Evolutionary conservation across 1,140 invertebrate species (phyloP).

Genomic region (Neodiprion fabricii): DNA sequence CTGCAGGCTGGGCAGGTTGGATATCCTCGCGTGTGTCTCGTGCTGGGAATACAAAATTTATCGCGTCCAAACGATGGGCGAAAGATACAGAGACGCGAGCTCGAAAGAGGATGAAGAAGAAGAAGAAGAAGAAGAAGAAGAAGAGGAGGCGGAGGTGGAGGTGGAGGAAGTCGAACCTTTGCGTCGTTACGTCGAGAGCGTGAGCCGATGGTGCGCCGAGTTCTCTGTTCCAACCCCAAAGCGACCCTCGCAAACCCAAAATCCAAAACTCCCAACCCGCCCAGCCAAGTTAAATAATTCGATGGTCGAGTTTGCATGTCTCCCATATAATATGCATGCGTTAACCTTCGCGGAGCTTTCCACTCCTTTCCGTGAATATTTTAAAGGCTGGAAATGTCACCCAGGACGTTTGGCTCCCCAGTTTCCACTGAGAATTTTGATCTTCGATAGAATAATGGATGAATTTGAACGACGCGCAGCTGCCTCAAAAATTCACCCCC

Average conservation of each 20-base stretch:
- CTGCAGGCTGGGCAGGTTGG: background rate
- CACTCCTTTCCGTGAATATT: background rate
- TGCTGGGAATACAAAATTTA: constrained; percentile 7
- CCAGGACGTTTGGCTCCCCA: background rate
- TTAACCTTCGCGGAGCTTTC: constrained; percentile 1
- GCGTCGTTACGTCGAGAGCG: background rate
- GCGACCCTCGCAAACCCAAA: background rate
- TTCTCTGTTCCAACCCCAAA: background rate
- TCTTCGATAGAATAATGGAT: too few species aligned
- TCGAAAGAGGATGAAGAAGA: background rate
- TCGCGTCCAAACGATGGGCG: background rate
- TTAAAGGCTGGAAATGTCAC: background rate
- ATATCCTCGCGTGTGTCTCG: background rate
- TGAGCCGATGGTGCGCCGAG: background rate
- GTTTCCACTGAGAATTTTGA: too few species aligned
- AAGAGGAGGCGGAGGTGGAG: background rate
- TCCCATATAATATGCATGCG: constrained; percentile 4
- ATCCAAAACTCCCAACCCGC: background rate
- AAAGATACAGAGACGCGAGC: background rate
- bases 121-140: background rate
- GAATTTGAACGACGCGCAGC: too few species aligned
- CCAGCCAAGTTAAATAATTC: background rate
- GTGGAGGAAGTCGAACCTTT: background rate
- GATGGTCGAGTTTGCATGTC: background rate
- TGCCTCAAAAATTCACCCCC: too few species aligned